phyloP scores from a whole-genome alignment of 1,140 invertebrate genomes.

The Phenacoccus solenopsis region DNA sequence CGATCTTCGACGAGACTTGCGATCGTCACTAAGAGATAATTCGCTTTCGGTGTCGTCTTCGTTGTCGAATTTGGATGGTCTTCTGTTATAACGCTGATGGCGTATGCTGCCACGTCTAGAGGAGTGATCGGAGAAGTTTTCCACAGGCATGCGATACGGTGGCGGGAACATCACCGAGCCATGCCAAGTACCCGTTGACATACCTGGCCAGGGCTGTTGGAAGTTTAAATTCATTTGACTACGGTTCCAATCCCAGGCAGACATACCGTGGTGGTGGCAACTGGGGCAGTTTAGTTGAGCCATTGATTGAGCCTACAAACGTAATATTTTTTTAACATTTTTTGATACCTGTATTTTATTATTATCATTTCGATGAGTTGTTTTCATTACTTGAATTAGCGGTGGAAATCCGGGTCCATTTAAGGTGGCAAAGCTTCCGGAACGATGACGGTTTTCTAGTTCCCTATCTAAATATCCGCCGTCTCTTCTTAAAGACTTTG shows the following conservation, averaged over 20 bases:
- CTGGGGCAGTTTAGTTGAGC: constrained; percentile 47
- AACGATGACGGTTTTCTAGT: constrained; percentile 27
- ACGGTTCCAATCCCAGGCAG: constrained; percentile 35
- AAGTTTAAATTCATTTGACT: constrained; percentile 35
- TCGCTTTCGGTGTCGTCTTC: background rate
- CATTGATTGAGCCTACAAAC: constrained; percentile 51
- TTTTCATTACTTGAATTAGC: constrained; percentile 34
- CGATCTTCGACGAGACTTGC: constrained; percentile 5
- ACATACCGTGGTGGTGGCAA: constrained; percentile 37
- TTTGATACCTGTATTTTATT: background rate
- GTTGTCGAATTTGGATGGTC: background rate
- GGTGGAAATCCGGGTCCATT: constrained; percentile 29
- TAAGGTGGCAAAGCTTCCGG: constrained; percentile 24
- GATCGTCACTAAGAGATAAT: background rate
- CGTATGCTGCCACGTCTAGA: constrained; percentile 7
- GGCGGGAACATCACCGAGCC: constrained; percentile 22
- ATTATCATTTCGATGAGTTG: background rate
- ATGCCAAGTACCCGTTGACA: constrained; percentile 33
- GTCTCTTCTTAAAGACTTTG: constrained; percentile 32
- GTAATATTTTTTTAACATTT: background rate
- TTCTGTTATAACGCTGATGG: background rate
- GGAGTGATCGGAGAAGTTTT: background rate
- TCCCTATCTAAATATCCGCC: constrained; percentile 37
- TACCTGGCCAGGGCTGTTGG: constrained; percentile 30
- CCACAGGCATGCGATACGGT: background rate